Evolutionary conservation across 2,888 invertebrate species (phyloP).

Genomic region (Morpho helenor): DNA sequence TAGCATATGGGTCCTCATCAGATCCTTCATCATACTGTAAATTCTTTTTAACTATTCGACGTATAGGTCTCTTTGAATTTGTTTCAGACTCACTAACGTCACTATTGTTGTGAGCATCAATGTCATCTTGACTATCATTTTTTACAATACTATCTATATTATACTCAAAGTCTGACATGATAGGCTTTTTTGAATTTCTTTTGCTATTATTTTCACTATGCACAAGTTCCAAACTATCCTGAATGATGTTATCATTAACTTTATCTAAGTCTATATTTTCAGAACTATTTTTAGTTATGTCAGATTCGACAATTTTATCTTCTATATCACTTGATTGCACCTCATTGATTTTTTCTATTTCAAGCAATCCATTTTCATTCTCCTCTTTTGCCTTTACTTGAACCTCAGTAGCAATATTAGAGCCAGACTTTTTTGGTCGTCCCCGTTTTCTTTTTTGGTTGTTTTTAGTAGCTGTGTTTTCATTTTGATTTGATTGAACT

Average conservation of each 20-base stretch:
- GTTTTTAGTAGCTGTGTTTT: not conserved
- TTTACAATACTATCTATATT: slow-evolving; percentile 44
- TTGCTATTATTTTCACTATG: slow-evolving; percentile 27
- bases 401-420: not conserved
- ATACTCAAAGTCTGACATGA: slow-evolving; percentile 50
- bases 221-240: slow-evolving; percentile 9
- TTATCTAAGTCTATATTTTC: slow-evolving; percentile 7
- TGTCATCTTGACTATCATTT: slow-evolving; percentile 11
- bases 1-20: slow-evolving; percentile 73
- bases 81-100: slow-evolving; percentile 35
- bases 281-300: not conserved
- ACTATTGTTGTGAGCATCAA: slow-evolving; percentile 20
- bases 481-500: not conserved
- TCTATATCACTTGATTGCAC: not conserved
- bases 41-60: slow-evolving; percentile 47
- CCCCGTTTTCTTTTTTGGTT: slow-evolving; percentile 28
- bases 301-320: not conserved
- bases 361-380: not conserved
- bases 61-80: slow-evolving; percentile 53
- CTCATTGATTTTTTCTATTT: not conserved
- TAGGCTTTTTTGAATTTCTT: slow-evolving; percentile 37
- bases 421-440: slow-evolving; percentile 26
- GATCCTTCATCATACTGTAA: slow-evolving; percentile 63
- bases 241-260: slow-evolving; percentile 3
- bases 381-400: slow-evolving; percentile 8